These are phyloP conservation scores for Apostichopus californicus DNA, from an alignment of 35 echinoderm and acorn worm species.

Conservation along the genomic window DNA sequence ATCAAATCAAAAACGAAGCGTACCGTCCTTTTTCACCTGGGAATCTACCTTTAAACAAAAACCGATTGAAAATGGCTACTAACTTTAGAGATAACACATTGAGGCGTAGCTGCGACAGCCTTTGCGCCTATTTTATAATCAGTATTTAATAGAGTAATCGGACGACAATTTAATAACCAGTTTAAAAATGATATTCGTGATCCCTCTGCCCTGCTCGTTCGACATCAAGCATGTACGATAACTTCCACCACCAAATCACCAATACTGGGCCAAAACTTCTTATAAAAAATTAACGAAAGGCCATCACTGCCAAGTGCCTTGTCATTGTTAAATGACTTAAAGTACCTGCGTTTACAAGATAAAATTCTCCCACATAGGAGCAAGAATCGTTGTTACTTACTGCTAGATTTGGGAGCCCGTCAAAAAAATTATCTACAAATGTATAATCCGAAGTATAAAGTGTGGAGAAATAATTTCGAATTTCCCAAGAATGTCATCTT, in stretches of 20 bases:
- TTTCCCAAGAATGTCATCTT: background rate
- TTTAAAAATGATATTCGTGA: no score
- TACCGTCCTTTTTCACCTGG: background rate
- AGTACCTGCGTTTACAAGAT: background rate
- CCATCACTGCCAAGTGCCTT: slow-evolving; percentile 35
- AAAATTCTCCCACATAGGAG: background rate
- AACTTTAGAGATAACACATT: no score
- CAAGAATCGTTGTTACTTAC: background rate
- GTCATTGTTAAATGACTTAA: background rate
- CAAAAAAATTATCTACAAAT: background rate
- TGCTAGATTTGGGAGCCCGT: background rate
- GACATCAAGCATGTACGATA: no score
- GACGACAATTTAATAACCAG: no score
- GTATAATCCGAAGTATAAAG: background rate
- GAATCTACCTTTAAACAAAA: background rate
- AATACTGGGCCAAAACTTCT: no score
- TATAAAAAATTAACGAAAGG: background rate
- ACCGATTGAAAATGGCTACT: background rate
- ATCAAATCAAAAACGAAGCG: background rate
- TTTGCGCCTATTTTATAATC: no score
- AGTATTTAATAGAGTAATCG: no score
- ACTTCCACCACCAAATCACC: background rate
- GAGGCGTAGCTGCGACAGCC: no score
- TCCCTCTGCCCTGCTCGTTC: no score
- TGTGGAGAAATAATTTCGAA: background rate